These are phyloP conservation scores for Drosophila incognita DNA, from an alignment of 2,888 invertebrate species.

Conservation along the genomic window DNA sequence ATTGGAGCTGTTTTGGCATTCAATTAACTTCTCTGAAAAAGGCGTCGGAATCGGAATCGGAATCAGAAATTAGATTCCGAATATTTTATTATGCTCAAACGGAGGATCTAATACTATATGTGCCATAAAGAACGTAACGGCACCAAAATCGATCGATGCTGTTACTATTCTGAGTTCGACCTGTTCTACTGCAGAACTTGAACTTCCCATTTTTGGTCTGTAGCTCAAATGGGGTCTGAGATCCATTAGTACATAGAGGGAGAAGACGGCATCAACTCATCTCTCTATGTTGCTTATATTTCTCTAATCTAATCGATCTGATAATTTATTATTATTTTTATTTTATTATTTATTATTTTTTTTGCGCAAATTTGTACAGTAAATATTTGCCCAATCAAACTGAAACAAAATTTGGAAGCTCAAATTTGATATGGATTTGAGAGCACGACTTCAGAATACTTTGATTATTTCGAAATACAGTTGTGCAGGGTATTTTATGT, in stretches of 20 bases:
- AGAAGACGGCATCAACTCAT: too few species aligned
- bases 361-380: too few species aligned
- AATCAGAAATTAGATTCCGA: not conserved
- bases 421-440: not conserved
- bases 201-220: not conserved
- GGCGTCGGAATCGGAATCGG: not conserved
- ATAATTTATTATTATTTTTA: fast-evolving
- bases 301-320: not conserved
- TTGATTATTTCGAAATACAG: not conserved
- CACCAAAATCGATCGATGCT: not conserved
- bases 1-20: not conserved
- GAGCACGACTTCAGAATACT: not conserved
- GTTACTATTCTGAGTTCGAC: not conserved
- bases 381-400: too few species aligned
- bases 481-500: not conserved
- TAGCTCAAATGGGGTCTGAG: not conserved
- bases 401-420: not conserved
- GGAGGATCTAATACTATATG: not conserved
- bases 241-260: not conserved
- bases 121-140: not conserved
- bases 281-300: not conserved
- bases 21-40: not conserved
- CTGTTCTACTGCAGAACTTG: not conserved
- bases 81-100: not conserved
- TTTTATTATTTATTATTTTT: not conserved